Evolutionary conservation across 2,113 vertebrate genomes (phyloP).

Genomic region (Haemorhous mexicanus): DNA sequence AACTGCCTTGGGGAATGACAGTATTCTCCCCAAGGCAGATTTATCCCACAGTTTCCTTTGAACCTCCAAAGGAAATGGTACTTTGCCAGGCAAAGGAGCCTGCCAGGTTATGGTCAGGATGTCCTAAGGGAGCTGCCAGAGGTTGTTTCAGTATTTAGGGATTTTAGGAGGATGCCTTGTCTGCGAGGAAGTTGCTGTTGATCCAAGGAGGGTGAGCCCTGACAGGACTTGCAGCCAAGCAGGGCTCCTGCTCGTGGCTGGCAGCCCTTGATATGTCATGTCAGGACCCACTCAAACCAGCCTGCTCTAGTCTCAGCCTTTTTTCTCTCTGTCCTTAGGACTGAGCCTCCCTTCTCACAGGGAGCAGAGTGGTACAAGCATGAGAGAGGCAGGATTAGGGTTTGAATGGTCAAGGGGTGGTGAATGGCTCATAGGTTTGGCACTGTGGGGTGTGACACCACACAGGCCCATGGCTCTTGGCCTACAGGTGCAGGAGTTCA

Average conservation of each 20-base stretch:
- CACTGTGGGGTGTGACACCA: background rate
- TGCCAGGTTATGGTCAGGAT: background rate
- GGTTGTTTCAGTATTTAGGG: background rate
- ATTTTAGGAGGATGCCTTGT: background rate
- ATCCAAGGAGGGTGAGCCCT: background rate
- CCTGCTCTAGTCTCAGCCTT: background rate
- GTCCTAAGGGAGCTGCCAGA: background rate
- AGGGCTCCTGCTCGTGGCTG: background rate
- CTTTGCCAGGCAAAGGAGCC: background rate
- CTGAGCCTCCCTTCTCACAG: background rate
- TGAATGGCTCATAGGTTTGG: background rate
- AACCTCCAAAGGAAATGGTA: background rate
- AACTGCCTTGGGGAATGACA: background rate
- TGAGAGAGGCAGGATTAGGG: background rate
- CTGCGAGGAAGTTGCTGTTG: fast-evolving
- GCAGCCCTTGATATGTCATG: background rate
- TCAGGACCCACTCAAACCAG: too few species aligned
- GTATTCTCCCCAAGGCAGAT: background rate
- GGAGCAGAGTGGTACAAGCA: background rate
- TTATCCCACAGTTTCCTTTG: background rate
- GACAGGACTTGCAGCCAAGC: background rate
- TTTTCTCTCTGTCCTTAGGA: background rate
- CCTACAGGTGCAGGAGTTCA: background rate
- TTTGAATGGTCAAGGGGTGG: background rate
- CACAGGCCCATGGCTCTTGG: fast-evolving